Conservation (phyloP, 2,797 vertebrate genomes). For the Anguilla marmorata region DNA sequence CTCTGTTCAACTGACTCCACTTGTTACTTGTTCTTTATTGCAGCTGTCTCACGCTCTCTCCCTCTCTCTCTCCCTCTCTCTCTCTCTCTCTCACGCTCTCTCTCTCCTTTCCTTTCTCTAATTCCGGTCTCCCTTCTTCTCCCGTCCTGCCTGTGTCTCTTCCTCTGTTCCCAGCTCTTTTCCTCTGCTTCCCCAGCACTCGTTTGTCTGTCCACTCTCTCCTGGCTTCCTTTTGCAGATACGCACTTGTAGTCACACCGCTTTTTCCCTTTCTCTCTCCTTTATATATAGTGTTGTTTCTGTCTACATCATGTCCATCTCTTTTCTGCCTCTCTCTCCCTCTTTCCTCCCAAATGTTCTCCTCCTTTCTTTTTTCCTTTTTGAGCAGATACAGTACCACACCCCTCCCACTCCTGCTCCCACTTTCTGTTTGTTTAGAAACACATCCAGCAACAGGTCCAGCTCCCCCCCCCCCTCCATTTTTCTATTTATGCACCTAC, state of each 20-base stretch:
- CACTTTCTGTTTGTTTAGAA: slow-evolving; percentile 43
- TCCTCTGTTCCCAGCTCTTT: neutral
- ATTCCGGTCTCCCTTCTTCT: neutral
- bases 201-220: neutral
- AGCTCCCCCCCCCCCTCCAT: neutral
- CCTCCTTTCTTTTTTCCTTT: slow-evolving; percentile 40
- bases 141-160: neutral
- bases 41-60: neutral
- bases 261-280: slow-evolving; percentile 18
- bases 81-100: neutral
- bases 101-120: neutral
- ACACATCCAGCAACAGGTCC: neutral
- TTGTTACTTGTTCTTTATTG: neutral
- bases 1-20: slow-evolving; percentile 18
- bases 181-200: neutral
- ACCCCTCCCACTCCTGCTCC: slow-evolving; percentile 48
- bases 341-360: slow-evolving; percentile 56
- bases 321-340: neutral
- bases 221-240: neutral
- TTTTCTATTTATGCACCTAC: too few species aligned
- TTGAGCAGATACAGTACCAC: slow-evolving; percentile 24
- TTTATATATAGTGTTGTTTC: neutral
- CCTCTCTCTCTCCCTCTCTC: neutral
- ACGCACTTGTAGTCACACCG: neutral
- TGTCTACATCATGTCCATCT: neutral